Conservation (phyloP, 2,888 invertebrate species). For the Zonitis immaculata region DNA sequence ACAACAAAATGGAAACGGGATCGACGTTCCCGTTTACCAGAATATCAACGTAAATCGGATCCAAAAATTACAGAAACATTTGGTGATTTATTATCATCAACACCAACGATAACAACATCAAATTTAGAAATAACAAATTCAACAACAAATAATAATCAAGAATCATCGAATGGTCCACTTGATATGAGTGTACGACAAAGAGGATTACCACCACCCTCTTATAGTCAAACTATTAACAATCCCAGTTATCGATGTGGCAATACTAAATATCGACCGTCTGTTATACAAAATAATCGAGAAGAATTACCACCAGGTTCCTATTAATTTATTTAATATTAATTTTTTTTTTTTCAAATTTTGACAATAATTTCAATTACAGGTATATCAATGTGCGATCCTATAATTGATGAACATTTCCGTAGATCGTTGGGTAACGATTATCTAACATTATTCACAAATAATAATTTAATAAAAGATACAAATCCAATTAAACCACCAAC, state of each 20-base stretch:
- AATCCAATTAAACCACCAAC: slow-evolving; percentile 20
- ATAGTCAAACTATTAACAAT: slow-evolving; percentile 51
- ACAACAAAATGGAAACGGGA: slow-evolving; percentile 71
- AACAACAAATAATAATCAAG: slow-evolving; percentile 16
- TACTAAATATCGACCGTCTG: slow-evolving; percentile 54
- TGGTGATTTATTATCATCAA: slow-evolving; percentile 29
- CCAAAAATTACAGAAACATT: slow-evolving; percentile 44
- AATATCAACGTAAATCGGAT: slow-evolving; percentile 47
- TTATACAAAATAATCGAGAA: slow-evolving; percentile 53
- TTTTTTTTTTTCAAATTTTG: slow-evolving; percentile 1
- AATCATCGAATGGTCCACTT: slow-evolving; percentile 54
- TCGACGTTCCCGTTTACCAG: slow-evolving; percentile 52
- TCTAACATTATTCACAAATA: slow-evolving; percentile 63
- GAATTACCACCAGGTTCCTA: slow-evolving; percentile 44
- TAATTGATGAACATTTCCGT: slow-evolving; percentile 93
- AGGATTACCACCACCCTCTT: slow-evolving; percentile 61
- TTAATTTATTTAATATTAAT: slow-evolving; percentile 6
- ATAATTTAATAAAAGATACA: slow-evolving; percentile 41
- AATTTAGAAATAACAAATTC: slow-evolving; percentile 21
- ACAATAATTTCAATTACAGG: slow-evolving; percentile 49
- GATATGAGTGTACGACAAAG: slow-evolving; percentile 60
- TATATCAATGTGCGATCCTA: slow-evolving; percentile 79
- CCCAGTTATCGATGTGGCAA: slow-evolving; percentile 38
- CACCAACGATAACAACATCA: slow-evolving; percentile 27
- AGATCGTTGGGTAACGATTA: slow-evolving; percentile 83